Percentiles rank a stretch among this genome's conserved stretches.
Conservation (phyloP, 2,113 vertebrate species). For the Elgaria multicarinata region DNA sequence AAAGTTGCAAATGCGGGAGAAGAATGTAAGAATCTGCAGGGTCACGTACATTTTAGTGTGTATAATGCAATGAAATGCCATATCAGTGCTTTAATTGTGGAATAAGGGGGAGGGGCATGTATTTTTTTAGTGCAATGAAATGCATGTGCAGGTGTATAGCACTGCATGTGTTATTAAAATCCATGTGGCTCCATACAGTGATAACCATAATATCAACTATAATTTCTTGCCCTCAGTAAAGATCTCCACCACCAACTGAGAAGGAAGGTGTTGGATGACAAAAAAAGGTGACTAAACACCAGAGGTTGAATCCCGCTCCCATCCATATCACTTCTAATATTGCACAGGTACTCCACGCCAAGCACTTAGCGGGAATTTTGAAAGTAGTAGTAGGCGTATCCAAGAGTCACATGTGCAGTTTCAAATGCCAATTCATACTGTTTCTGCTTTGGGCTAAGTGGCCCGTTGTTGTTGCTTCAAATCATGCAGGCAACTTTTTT, state of each 20-base stretch:
- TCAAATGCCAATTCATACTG: not conserved
- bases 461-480: not conserved
- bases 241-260: too few relatives aligned
- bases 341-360: not conserved
- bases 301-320: not conserved
- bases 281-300: not conserved
- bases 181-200: not conserved
- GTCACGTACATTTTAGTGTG: not conserved
- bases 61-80: not conserved
- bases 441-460: not conserved
- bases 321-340: not conserved
- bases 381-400: not conserved
- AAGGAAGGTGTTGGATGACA: too few relatives aligned
- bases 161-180: not conserved
- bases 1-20: not conserved
- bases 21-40: not conserved
- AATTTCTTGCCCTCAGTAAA: too few relatives aligned
- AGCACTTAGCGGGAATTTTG: not conserved
- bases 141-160: not conserved
- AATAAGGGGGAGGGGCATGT: not conserved
- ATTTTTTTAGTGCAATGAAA: not conserved
- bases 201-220: not conserved
- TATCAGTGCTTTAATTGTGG: not conserved
- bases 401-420: not conserved
- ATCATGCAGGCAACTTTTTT: too few relatives aligned